Base-by-base conservation (phyloP, 2,113 vertebrate species). In the Chaenogobius annularis region DNA sequence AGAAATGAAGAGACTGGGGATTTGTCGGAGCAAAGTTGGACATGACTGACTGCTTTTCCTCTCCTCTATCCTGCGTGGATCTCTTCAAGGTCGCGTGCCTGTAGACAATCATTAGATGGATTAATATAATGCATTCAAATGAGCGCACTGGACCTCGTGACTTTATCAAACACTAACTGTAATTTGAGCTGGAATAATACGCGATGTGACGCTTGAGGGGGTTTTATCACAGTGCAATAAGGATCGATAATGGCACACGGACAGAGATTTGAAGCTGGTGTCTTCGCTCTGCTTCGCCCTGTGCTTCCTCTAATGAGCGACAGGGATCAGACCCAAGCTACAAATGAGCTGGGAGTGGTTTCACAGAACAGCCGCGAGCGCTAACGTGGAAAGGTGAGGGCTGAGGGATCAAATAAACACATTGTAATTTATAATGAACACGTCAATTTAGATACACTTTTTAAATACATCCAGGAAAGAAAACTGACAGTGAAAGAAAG, bases 51-150 rank as follows among this genome's bases (percentile, higher is more conserved):
- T 35, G 26, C 58, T 0, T 61, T 61, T 35, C 58, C 58, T 17
- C 58, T 58, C 46, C 59, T 72, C 46, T 63, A 67, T 66, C 58
- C 55, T 35, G 35, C n/a, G 20, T 19, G 10, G 55, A 44, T 63
- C 23, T 75, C 59, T 26, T 31, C 77, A 68, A 71, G 70, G 77
- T 47, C 54, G 10, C 47, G 72, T 3, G 64, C 44, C 50, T 23
- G 26, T 20, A 23, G 47, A 43, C 31, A 19, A 48, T 66, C 20
- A 35, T 56, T 15, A 47, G 10, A 26, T 20, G 63, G 10, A 44
- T 66, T 66, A 66, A 47, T 43, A 17, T 10, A 1, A 43, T 20
- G 20, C 2, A 43, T 40, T n/a, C 61, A 63, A 63, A 63, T 43
- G 61, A 17, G 17, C 7, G 6, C 2, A 7, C 23, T 17, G 58